A percentile compares a stretch with the other conserved stretches of the same genome.
Conservation (phyloP, 2,113 vertebrate species). For the Sylvicapra grimmia region DNA sequence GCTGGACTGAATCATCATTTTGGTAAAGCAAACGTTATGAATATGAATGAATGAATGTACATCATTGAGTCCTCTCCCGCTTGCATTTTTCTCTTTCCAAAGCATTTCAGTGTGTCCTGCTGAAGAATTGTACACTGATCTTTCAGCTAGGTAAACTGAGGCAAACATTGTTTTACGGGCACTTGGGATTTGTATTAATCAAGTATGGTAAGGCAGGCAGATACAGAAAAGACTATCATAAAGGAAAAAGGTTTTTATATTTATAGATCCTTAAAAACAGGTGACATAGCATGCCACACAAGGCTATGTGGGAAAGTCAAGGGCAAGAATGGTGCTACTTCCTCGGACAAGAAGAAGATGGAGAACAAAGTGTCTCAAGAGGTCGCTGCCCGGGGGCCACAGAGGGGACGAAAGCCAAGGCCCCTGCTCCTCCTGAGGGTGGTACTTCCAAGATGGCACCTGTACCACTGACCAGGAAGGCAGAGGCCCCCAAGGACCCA, state of each 20-base stretch:
- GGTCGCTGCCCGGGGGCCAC: not conserved
- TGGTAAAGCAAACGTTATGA: not conserved
- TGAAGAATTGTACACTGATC: not conserved
- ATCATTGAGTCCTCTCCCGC: not conserved
- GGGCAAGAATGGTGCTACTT: not conserved
- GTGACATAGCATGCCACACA: not conserved
- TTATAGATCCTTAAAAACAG: not conserved
- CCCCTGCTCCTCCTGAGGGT: not conserved
- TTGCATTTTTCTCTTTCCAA: not conserved
- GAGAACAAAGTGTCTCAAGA: not conserved
- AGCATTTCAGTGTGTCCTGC: not conserved
- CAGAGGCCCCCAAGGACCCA: not conserved
- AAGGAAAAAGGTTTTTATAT: not conserved
- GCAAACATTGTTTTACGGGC: not conserved
- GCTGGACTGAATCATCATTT: not conserved
- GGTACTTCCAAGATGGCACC: not conserved
- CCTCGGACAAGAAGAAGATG: not conserved
- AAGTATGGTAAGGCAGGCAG: not conserved
- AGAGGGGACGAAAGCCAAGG: not conserved
- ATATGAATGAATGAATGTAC: not conserved
- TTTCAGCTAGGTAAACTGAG: not conserved
- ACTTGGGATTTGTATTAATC: not conserved
- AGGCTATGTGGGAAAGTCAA: not conserved
- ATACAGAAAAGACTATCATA: not conserved
- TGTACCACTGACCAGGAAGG: not conserved